Evolutionary conservation across 2,797 vertebrate genomes (phyloP), one percentile per base, ranked within the genome.

Genomic region (Sebastes trivittatus): DNA sequence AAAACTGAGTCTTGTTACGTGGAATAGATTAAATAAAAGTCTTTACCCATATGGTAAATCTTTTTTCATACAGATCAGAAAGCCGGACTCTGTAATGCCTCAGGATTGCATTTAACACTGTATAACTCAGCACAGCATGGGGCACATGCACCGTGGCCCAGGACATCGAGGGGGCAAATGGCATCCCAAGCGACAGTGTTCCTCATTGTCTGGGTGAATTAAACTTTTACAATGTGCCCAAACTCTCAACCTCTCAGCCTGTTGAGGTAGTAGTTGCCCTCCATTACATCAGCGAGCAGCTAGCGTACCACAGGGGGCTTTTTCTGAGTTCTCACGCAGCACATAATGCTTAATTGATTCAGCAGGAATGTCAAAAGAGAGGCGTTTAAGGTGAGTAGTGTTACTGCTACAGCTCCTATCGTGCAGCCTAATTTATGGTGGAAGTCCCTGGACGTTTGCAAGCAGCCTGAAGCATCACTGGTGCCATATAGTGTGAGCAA

Each of bases 271-370:
- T 86, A 79, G 79, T 93, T 93, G 79, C 91, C 76, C 73, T 88
- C 58, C 46, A 82, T 92, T 92, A 85, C 92, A 88, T 93, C 91
- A 93, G 91, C 78, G 83, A 84, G 82, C 69, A 80, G 77, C 82
- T 46, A 55, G 49, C 38, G 7, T 72, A 75, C 78, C 88, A 88
- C 87, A 79, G 78, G 83, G 79, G 84, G 22, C 82, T 83, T 92
- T 83, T 82, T 75, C 69, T 27, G 73, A 80, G 77, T 91, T 91
- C 85, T 82, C 83, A 87, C 70, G 29, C 84, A 69, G 70, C 81
- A 78, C 79, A 84, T 81, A 77, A 71, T 61, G 61, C 82, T 87
- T 84, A 88, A 92, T 90, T 88, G 85, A 91, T 91, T 91, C 85
- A 84, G 88, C 70, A 71, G 79, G 77, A 91, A 89, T 89, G 91